Evolutionary conservation across 2,797 vertebrate genomes (phyloP).

Genomic region (Spinus pinus): DNA sequence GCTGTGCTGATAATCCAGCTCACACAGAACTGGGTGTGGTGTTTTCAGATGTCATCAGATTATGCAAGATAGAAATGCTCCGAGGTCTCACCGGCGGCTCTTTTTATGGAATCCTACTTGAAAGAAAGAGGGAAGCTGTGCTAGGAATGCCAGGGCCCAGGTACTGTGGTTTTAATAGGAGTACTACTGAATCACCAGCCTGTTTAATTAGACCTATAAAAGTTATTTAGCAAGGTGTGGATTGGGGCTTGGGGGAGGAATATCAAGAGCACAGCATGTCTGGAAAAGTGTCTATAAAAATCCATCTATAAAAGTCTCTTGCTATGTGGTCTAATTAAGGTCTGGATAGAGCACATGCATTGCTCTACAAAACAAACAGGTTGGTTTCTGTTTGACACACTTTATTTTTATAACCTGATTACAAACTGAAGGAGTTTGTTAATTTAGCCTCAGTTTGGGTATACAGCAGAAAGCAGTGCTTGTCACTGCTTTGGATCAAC

Average conservation of each 20-base stretch:
- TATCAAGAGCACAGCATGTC: constrained; percentile 38
- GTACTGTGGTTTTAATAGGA: constrained; percentile 30
- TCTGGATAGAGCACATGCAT: constrained; percentile 13
- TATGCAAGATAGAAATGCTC: neutral
- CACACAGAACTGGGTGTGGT: neutral
- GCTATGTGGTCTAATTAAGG: constrained; percentile 61
- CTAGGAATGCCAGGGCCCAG: neutral
- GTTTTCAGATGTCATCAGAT: neutral
- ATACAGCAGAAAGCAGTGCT: constrained; percentile 24
- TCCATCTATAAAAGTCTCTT: constrained; percentile 29
- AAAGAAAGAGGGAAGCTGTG: neutral
- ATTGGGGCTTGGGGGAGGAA: neutral
- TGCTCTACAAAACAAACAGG: constrained; percentile 55
- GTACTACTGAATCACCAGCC: constrained; percentile 48
- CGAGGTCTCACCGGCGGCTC: neutral
- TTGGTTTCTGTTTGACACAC: constrained; percentile 49
- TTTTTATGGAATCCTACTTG: neutral
- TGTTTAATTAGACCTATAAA: constrained; percentile 58
- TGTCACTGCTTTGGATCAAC: constrained; percentile 31
- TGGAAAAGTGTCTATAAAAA: constrained; percentile 61
- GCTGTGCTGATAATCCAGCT: neutral
- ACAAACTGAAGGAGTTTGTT: constrained; percentile 60
- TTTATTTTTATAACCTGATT: constrained; percentile 73
- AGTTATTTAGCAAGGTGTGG: constrained; percentile 54
- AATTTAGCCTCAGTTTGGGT: constrained; percentile 40